Evolutionary conservation across 2,888 invertebrate species (phyloP), one percentile per base, ranked within the genome.

Genomic region (Morpho deidamia): DNA sequence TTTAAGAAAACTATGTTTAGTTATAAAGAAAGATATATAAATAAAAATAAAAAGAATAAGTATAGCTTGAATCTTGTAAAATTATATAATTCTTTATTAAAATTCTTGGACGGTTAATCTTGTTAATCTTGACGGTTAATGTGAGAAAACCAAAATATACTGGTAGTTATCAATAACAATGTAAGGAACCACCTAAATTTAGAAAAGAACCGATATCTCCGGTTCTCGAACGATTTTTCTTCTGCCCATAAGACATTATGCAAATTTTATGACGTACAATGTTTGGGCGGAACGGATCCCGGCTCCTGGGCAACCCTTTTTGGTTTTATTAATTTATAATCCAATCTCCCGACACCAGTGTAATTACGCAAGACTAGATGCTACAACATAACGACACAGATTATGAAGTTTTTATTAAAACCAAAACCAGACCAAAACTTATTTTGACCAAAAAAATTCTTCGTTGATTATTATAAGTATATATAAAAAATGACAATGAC

Each of bases 211-310:
- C 43, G 35, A 50, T 43, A 50, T 37, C 32, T 43, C 42, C 35
- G 10, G 49, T 43, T 57, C 46, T 44, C 23, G 50, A 41, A 41
- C 23, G 46, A 44, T 51, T 57, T 53, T 57, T 46, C 49, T 35
- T 46, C 47, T 45, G 44, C n/a, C 52, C 51, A 46, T 54, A 45
- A 59, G 45, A 43, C 46, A 50, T 53, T 74, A 81, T 78, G 77
- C 73, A 76, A 79, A 81, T 78, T 67, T 61, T 60, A 70, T 71
- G 74, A 72, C 71, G 68, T 62, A 74, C 74, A 72, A 61, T 64
- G 74, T 68, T 74, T 68, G 76, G 72, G 75, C 66, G 75, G 70
- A 34, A 23, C 54, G 40, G 68, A 66, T 66, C 64, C 57, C 46
- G 60, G 65, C 64, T 59, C 60, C 64, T 52, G 59, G 45, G 56